These are phyloP conservation scores for Oriolus oriolus DNA, from an alignment of 2,113 vertebrate genomes.

Conservation along the genomic window DNA sequence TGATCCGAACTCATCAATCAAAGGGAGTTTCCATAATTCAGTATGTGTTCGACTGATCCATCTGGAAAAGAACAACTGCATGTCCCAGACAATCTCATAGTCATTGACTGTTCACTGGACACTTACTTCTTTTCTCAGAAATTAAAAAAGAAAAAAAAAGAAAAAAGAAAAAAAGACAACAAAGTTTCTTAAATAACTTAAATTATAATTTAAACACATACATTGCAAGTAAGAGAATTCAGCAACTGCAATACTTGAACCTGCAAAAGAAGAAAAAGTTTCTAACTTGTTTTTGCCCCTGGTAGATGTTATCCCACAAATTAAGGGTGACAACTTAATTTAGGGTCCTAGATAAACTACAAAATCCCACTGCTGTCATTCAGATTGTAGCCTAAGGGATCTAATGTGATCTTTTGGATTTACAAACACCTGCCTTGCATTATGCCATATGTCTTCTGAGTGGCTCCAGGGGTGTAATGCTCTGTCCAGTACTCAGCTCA, in stretches of 20 bases:
- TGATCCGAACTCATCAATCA: constrained; percentile 44
- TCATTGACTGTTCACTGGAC: neutral
- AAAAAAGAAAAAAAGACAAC: neutral
- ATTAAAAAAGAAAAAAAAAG: neutral
- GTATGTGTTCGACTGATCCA: constrained; percentile 21
- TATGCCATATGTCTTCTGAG: constrained; percentile 52
- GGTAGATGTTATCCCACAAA: constrained; percentile 35
- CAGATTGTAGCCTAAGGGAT: constrained; percentile 61
- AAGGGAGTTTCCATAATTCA: constrained; percentile 8
- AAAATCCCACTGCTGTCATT: constrained; percentile 63
- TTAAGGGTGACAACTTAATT: constrained; percentile 65
- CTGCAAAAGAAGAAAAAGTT: constrained; percentile 1
- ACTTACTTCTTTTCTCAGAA: neutral
- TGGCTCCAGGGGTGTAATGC: constrained; percentile 39
- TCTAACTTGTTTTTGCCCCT: constrained; percentile 17
- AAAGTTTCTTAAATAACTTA: neutral
- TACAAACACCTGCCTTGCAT: constrained; percentile 62
- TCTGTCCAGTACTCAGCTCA: constrained; percentile 30
- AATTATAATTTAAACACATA: neutral
- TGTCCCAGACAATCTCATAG: neutral
- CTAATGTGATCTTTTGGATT: constrained; percentile 62
- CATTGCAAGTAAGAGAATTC: neutral
- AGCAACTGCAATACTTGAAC: neutral
- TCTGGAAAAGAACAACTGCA: neutral
- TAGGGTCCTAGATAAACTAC: constrained; percentile 47